Conservation (phyloP, 1,140 invertebrate species). For the Saccostrea echinata region DNA sequence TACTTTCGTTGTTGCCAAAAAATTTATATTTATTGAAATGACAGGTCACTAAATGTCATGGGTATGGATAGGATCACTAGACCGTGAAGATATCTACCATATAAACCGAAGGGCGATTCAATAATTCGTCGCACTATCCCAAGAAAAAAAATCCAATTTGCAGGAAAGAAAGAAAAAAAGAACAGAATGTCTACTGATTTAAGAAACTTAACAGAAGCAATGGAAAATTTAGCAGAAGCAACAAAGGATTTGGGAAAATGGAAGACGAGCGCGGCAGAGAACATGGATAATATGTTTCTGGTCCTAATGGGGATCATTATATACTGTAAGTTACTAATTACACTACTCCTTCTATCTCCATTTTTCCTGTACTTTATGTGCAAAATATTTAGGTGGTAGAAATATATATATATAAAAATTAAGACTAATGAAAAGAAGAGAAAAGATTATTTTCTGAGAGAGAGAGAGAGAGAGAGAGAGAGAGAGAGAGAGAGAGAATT, state of each 20-base stretch:
- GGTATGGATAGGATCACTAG: neutral
- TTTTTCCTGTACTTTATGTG: too few relatives aligned
- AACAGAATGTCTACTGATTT: neutral
- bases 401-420: too few relatives aligned
- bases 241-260: conserved; percentile 15
- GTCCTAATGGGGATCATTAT: conserved; percentile 62
- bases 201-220: neutral
- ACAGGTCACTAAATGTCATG: too few relatives aligned
- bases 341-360: neutral
- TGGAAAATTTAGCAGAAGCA: neutral
- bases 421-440: too few relatives aligned
- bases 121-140: neutral
- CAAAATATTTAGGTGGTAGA: too few relatives aligned
- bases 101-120: neutral
- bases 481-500: too few relatives aligned
- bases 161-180: neutral
- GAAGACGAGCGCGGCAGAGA: conserved; percentile 43
- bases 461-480: too few relatives aligned
- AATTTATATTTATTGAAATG: too few relatives aligned
- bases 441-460: too few relatives aligned
- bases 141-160: neutral
- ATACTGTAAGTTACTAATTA: conserved; percentile 62
- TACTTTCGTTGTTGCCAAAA: too few relatives aligned
- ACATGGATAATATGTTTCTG: conserved; percentile 64
- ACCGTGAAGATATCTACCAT: neutral